phyloP scores from a whole-genome alignment of 2,797 vertebrate genomes.

The Tympanoctomys barrerae region DNA sequence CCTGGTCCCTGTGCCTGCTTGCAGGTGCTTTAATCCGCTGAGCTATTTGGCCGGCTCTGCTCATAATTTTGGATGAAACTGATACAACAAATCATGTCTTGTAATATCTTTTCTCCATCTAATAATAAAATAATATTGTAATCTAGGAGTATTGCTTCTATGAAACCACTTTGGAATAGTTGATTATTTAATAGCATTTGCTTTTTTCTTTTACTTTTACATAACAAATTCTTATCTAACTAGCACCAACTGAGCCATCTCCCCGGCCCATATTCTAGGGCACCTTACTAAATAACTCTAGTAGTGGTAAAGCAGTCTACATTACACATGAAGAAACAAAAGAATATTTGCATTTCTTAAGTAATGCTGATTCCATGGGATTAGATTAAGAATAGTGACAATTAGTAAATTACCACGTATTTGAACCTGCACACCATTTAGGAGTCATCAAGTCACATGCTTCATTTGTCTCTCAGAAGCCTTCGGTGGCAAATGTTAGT shows the following conservation, averaged over 20 bases:
- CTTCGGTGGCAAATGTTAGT: background rate
- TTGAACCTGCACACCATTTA: background rate
- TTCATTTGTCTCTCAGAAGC: background rate
- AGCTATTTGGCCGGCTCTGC: background rate
- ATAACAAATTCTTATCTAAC: conserved; percentile 67
- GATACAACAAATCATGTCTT: conserved; percentile 43
- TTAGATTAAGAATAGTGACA: conserved; percentile 1
- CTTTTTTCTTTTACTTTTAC: conserved; percentile 60
- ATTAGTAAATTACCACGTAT: background rate
- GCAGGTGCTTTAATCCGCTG: no score
- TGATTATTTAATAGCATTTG: conserved; percentile 67
- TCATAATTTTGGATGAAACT: background rate
- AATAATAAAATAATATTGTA: background rate
- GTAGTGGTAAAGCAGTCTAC: background rate
- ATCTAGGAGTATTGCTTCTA: background rate
- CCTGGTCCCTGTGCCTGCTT: no score
- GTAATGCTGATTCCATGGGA: background rate
- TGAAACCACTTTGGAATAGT: conserved; percentile 46
- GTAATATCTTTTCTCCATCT: conserved; percentile 48
- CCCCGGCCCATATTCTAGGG: background rate
- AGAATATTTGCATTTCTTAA: background rate
- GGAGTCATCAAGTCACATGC: background rate
- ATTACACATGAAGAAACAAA: background rate
- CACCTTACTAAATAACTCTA: conserved; percentile 38
- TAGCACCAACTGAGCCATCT: background rate